These are phyloP conservation scores for Volucella zonaria DNA, from an alignment of 2,888 invertebrate genomes.

Conservation along the genomic window DNA sequence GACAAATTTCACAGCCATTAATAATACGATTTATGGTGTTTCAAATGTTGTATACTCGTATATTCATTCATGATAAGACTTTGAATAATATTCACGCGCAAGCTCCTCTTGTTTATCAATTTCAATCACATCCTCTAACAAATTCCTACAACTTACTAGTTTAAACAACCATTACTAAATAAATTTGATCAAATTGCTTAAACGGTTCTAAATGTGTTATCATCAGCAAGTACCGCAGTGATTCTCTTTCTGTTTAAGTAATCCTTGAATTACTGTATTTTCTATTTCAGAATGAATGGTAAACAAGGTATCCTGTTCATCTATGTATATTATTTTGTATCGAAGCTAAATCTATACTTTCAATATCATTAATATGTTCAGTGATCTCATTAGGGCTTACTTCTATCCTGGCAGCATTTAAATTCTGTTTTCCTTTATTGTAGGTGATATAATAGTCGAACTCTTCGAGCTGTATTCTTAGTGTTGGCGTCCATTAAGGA, in stretches of 20 bases:
- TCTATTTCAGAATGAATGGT: background rate
- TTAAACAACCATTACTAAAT: slow-evolving; percentile 21
- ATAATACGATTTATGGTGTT: background rate
- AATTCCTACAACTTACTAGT: slow-evolving; percentile 21
- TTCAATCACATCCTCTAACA: slow-evolving; percentile 27
- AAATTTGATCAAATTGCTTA: slow-evolving; percentile 27
- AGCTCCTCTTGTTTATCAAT: slow-evolving; percentile 50
- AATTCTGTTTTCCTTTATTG: too few relatives aligned
- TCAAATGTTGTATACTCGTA: slow-evolving; percentile 8
- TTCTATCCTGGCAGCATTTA: too few relatives aligned
- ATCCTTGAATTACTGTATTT: too few relatives aligned
- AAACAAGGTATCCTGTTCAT: too few relatives aligned
- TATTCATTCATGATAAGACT: slow-evolving; percentile 44
- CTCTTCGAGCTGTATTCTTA: background rate
- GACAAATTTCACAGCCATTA: slow-evolving; percentile 45
- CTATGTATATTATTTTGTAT: too few relatives aligned
- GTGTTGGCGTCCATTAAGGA: slow-evolving; percentile 58
- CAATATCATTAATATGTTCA: too few relatives aligned
- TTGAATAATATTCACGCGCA: slow-evolving; percentile 51
- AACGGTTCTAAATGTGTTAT: slow-evolving; percentile 40
- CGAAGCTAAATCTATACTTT: too few relatives aligned
- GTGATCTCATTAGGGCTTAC: too few relatives aligned
- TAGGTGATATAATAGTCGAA: too few relatives aligned
- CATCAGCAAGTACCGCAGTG: background rate
- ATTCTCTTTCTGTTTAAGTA: too few relatives aligned